A percentile compares a stretch with the other conserved stretches of the same genome.
phyloP scores from a whole-genome alignment of 2,888 invertebrate species.

The Orgyia antiqua region DNA sequence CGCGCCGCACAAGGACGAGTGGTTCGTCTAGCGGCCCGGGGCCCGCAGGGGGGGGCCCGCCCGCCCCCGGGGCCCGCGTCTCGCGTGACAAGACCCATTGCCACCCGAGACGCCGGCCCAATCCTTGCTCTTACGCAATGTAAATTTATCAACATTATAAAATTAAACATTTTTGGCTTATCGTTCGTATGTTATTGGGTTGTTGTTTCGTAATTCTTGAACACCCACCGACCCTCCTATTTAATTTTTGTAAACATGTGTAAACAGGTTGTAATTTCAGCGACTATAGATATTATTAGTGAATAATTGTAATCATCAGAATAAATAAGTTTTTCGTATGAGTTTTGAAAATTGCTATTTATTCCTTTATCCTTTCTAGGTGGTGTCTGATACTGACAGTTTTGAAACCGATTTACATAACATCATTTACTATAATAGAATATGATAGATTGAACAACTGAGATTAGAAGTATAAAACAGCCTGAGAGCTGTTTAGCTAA shows the following conservation, averaged over 20 bases:
- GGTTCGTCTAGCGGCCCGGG: constrained; percentile 69
- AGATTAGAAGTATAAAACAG: no score
- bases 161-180: constrained; percentile 78
- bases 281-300: constrained; percentile 33
- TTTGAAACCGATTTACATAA: no score
- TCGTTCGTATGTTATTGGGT: constrained; percentile 70
- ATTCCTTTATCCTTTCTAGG: constrained; percentile 16
- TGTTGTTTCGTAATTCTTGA: constrained; percentile 34
- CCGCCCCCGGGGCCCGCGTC: constrained; percentile 20
- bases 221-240: constrained; percentile 20
- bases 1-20: constrained; percentile 92
- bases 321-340: constrained; percentile 32
- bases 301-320: constrained; percentile 32
- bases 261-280: constrained; percentile 28
- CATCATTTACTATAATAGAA: no score
- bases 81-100: neutral
- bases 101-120: constrained; percentile 12
- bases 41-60: constrained; percentile 39
- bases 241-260: constrained; percentile 21
- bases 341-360: constrained; percentile 29
- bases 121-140: constrained; percentile 68
- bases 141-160: constrained; percentile 72
- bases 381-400: neutral
- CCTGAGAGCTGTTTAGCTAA: no score
- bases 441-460: no score